phyloP scores from a whole-genome alignment of 2,888 invertebrate species.

The Morinoia aosen region DNA sequence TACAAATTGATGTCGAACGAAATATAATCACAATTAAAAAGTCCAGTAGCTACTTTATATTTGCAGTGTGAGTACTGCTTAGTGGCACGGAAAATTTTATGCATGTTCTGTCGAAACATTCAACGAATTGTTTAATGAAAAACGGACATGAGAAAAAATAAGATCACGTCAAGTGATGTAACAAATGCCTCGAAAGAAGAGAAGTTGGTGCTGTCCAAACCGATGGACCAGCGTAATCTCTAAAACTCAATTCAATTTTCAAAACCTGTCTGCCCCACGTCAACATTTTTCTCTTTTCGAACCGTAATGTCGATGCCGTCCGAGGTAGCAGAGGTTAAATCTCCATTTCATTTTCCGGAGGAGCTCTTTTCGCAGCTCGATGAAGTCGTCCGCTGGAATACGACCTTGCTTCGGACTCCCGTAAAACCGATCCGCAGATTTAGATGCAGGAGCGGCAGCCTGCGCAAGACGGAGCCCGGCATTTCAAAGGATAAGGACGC shows the following conservation, averaged over 20 bases:
- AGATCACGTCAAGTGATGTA: not conserved
- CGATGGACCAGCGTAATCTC: not conserved
- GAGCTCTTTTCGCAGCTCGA: not conserved
- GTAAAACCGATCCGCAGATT: constrained; percentile 44
- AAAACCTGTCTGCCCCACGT: not conserved
- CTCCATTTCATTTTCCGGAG: constrained; percentile 40
- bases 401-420: constrained; percentile 32
- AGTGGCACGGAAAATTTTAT: too few relatives aligned
- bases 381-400: constrained; percentile 36
- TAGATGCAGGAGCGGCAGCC: constrained; percentile 3
- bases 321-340: constrained; percentile 7
- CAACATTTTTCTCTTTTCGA: constrained; percentile 23
- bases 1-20: too few relatives aligned
- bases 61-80: too few relatives aligned
- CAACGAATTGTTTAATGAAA: not conserved
- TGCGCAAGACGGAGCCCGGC: not conserved
- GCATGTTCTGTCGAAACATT: not conserved
- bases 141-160: not conserved
- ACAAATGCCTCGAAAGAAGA: not conserved
- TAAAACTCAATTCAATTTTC: not conserved
- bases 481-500: not conserved
- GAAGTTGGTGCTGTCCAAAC: not conserved
- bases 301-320: not conserved
- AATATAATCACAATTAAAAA: too few relatives aligned
- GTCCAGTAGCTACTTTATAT: too few relatives aligned